A percentile compares a stretch with the other conserved stretches of the same genome.
Conservation (phyloP, 2,888 invertebrate genomes). For the Hirtodrosophila trivittata region DNA sequence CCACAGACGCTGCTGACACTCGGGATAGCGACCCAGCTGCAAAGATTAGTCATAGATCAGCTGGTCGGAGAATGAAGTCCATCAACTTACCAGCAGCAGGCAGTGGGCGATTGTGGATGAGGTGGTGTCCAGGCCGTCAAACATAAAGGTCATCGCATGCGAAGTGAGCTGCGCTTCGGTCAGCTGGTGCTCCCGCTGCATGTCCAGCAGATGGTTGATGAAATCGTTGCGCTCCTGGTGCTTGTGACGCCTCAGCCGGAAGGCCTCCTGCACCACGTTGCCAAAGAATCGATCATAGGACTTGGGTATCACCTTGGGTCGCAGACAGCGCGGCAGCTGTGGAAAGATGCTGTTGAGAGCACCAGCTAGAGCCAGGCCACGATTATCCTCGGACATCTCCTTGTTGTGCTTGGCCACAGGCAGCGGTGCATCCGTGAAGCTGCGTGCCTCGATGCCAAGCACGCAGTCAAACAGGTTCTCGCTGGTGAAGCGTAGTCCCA, state of each 20-base stretch:
- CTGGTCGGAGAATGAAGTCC: no score
- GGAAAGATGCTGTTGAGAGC: slow-evolving; percentile 78
- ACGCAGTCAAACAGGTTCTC: slow-evolving; percentile 84
- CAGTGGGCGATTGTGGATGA: slow-evolving; percentile 79
- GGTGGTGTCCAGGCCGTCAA: slow-evolving; percentile 83
- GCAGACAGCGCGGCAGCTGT: slow-evolving; percentile 63
- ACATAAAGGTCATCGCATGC: slow-evolving; percentile 82
- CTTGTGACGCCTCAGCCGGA: slow-evolving; percentile 60
- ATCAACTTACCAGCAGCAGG: slow-evolving; percentile 72
- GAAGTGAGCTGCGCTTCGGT: slow-evolving; percentile 71
- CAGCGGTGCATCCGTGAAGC: slow-evolving; percentile 75
- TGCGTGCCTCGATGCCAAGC: slow-evolving; percentile 84
- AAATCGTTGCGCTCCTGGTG: slow-evolving; percentile 77
- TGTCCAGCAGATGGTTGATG: slow-evolving; percentile 79
- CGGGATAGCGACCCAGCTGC: slow-evolving; percentile 75
- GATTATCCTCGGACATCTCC: slow-evolving; percentile 78
- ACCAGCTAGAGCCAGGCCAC: slow-evolving; percentile 62
- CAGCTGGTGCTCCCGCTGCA: slow-evolving; percentile 73
- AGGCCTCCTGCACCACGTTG: slow-evolving; percentile 65
- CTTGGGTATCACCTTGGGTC: slow-evolving; percentile 78
- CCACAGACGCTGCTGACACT: slow-evolving; percentile 72
- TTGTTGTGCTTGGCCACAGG: slow-evolving; percentile 80
- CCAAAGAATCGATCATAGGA: slow-evolving; percentile 86
- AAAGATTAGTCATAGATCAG: not conserved
- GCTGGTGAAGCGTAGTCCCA: slow-evolving; percentile 82